Percentiles rank a stretch among this genome's conserved stretches.
Conservation (phyloP, 2,888 invertebrate genomes). For the Orthosia gothica region DNA sequence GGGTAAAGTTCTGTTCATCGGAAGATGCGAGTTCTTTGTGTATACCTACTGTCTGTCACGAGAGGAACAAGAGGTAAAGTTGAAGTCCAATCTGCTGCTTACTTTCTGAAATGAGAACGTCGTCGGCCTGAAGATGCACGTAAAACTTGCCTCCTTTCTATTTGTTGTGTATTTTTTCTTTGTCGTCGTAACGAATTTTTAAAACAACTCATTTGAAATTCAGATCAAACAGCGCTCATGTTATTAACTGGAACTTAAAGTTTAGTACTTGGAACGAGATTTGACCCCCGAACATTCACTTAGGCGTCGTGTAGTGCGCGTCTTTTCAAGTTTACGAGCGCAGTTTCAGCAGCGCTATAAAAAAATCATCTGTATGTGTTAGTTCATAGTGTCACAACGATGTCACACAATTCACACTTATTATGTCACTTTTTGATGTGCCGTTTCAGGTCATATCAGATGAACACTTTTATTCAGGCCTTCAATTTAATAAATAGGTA, state of each 20-base stretch:
- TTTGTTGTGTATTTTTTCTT: conserved; percentile 68
- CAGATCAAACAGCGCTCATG: conserved; percentile 53
- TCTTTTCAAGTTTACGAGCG: conserved; percentile 80
- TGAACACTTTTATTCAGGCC: conserved; percentile 17
- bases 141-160: conserved; percentile 74
- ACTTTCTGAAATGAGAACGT: conserved; percentile 85
- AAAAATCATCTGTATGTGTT: conserved; percentile 79
- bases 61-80: conserved; percentile 82
- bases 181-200: conserved; percentile 57
- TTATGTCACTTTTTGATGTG: conserved; percentile 72
- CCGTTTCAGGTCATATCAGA: conserved; percentile 27
- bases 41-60: conserved; percentile 78
- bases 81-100: conserved; percentile 85
- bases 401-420: conserved; percentile 77
- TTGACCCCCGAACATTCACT: conserved; percentile 70
- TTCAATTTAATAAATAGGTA: conserved; percentile 23
- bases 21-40: conserved; percentile 81
- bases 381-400: conserved; percentile 77
- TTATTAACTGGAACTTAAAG: conserved; percentile 61
- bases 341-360: conserved; percentile 78
- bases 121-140: conserved; percentile 74
- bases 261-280: conserved; percentile 56
- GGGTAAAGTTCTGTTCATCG: conserved; percentile 76
- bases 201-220: conserved; percentile 63
- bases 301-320: conserved; percentile 72